Base-by-base conservation (phyloP, 2,797 vertebrate species). In the Rhinella marina region DNA sequence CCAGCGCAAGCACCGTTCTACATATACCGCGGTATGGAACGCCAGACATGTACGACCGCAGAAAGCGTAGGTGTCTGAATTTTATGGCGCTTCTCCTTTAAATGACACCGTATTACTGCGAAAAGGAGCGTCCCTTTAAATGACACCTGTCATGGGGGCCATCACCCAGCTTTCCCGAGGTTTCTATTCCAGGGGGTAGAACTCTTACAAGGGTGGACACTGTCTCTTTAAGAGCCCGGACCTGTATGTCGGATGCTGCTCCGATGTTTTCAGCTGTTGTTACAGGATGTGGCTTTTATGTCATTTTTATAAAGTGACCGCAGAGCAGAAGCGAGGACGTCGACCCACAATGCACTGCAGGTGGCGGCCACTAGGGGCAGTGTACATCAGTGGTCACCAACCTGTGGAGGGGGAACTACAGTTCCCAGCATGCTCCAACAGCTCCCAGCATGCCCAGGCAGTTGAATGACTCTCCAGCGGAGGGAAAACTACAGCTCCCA, bases 281-380 rank as follows among this genome's bases (percentile, higher is more conserved):
- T 70, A 86, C 85, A 70, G 85, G 85, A 86, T 86, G 85, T 80
- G 85, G 61, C 72, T 84, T 64, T 23, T 9, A 29, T 19, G 50
- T 57, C 59, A 10, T 23, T 48, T 76, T 77, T 62, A 27, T 52
- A 52, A 7, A 64, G 19, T 79, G 52, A 79, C 82, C 61, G n/a
- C 82, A 73, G 0, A 5, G 17, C 13, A 57, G 12, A 23, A 17
- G 23, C 21, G 16, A 50, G 10, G 23, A 76, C 25, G 19, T 27
- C 5, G 29, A 12, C 68, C 72, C 84, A 52, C 17, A 27, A 66
- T 78, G 59, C 84, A 52, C 41, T 66, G 84, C 70, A n/a, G 41
- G 41, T 6, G 41, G 41, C 41, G 41, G 41, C 41, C 41, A 41
- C 41, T 5, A 41, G 41, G 41, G 41, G 41, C 41, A 5, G 41